phyloP scores from a whole-genome alignment of 2,888 invertebrate genomes.

The Eupithecia exiguata region DNA sequence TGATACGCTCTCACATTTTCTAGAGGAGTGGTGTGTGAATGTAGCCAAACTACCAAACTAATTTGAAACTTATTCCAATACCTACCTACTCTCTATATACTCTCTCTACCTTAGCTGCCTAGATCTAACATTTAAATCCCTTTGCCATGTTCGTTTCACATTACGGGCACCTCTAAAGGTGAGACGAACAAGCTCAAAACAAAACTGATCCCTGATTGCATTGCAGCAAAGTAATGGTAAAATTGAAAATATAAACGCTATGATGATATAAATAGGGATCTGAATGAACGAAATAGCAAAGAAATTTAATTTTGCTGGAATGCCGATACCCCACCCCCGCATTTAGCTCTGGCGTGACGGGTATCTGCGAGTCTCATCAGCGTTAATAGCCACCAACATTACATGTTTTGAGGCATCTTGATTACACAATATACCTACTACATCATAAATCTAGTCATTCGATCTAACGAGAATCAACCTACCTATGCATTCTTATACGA shows the following conservation, averaged over 20 bases:
- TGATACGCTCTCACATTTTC: slow-evolving; percentile 51
- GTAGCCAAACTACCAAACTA: neutral
- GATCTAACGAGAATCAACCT: no score
- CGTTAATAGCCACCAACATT: slow-evolving; percentile 42
- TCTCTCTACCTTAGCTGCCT: neutral
- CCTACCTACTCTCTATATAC: neutral
- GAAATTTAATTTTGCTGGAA: slow-evolving; percentile 25
- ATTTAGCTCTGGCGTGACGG: slow-evolving; percentile 34
- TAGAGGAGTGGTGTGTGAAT: slow-evolving; percentile 1
- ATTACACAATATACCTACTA: neutral
- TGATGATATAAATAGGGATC: neutral
- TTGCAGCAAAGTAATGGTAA: neutral
- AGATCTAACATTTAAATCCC: neutral
- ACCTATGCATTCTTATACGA: neutral
- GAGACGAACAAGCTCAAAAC: neutral
- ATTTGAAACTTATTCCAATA: neutral
- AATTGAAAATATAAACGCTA: neutral
- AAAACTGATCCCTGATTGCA: neutral
- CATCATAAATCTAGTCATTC: no score
- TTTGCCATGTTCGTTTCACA: neutral
- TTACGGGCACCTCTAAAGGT: neutral
- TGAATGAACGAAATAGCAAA: neutral
- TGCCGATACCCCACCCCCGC: slow-evolving; percentile 23
- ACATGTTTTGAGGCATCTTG: slow-evolving; percentile 14
- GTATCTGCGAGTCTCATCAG: slow-evolving; percentile 51